Conservation (phyloP, 1,140 invertebrate species). For the Vollenhovia emeryi region DNA sequence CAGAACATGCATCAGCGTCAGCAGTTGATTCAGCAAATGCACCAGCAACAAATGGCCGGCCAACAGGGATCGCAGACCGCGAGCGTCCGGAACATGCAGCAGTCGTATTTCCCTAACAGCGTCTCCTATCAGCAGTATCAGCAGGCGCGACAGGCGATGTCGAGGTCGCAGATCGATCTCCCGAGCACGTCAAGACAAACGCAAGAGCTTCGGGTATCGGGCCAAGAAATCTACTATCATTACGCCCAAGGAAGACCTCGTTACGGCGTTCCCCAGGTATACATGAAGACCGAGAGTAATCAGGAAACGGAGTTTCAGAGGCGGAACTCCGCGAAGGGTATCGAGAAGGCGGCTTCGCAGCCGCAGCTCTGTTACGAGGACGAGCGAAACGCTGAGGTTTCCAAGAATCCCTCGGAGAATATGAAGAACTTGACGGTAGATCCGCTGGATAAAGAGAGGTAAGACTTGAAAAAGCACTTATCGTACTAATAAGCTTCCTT, state of each 20-base stretch:
- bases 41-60: constrained; percentile 86
- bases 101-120: constrained; percentile 77
- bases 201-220: constrained; percentile 76
- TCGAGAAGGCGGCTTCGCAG: constrained; percentile 87
- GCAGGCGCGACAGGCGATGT: constrained; percentile 82
- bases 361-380: constrained; percentile 88
- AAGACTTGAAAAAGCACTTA: neutral
- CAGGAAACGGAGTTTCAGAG: constrained; percentile 79
- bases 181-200: constrained; percentile 80
- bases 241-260: constrained; percentile 78
- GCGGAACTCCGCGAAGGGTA: constrained; percentile 77
- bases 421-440: constrained; percentile 71
- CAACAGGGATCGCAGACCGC: constrained; percentile 68
- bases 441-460: constrained; percentile 78
- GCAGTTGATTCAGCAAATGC: constrained; percentile 86
- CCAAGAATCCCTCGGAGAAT: constrained; percentile 71
- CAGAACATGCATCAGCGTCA: constrained; percentile 85
- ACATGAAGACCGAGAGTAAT: constrained; percentile 79
- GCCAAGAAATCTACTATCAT: constrained; percentile 82
- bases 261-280: constrained; percentile 78
- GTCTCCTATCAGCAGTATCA: constrained; percentile 82
- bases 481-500: neutral
- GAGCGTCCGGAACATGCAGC: constrained; percentile 58
- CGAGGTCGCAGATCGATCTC: constrained; percentile 82
- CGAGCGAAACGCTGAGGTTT: constrained; percentile 75